These are phyloP conservation scores for Ivindomyrus marchei DNA, from an alignment of 2,113 vertebrate species.

Conservation along the genomic window DNA sequence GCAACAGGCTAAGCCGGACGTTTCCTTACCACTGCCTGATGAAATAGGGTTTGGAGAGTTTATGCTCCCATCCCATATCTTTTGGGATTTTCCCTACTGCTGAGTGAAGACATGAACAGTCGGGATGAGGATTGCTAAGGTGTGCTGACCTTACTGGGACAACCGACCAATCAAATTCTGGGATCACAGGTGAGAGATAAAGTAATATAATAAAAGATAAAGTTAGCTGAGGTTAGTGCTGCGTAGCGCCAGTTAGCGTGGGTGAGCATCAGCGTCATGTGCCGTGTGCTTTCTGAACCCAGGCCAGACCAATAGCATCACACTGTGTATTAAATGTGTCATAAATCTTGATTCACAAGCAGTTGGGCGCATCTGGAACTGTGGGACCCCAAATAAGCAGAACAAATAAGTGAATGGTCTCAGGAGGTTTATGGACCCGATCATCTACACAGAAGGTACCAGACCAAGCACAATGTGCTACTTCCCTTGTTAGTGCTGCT, in stretches of 20 bases:
- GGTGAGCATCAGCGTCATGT: neutral
- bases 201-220: neutral
- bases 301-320: neutral
- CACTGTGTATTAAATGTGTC: neutral
- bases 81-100: neutral
- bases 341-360: neutral
- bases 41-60: neutral
- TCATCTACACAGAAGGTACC: neutral
- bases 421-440: neutral
- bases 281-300: neutral
- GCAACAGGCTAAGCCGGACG: neutral
- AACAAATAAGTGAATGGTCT: neutral
- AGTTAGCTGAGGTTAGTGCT: neutral
- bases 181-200: neutral
- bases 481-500: slow-evolving; percentile 39
- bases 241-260: neutral
- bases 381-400: neutral
- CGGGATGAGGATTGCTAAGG: neutral
- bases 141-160: neutral
- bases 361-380: neutral
- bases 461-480: slow-evolving; percentile 18
- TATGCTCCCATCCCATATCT: neutral
- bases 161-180: neutral
- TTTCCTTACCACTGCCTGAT: neutral
- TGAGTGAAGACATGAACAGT: neutral